These are phyloP conservation scores for Agelas oroides DNA, from an alignment of 37 sponge, comb jelly and placozoan species.

Conservation along the genomic window DNA sequence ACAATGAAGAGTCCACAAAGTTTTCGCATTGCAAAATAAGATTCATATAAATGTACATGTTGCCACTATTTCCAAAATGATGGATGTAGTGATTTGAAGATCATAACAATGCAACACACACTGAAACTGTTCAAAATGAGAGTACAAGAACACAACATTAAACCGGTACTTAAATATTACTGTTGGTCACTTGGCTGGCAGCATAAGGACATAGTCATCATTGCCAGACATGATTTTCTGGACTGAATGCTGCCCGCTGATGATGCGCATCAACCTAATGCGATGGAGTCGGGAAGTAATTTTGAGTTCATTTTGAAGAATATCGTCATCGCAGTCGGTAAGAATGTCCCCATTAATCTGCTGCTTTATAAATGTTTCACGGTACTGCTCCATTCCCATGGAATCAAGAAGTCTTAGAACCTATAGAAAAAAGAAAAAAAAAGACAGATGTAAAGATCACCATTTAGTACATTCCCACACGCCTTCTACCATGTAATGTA, in stretches of 20 bases:
- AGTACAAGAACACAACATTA: too few species aligned
- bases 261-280: conserved; percentile 32
- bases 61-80: too few species aligned
- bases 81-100: not conserved
- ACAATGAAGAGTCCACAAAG: too few species aligned
- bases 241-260: conserved; percentile 43
- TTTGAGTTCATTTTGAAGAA: conserved; percentile 42
- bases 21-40: too few species aligned
- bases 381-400: conserved; percentile 54
- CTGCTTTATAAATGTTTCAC: conserved; percentile 23
- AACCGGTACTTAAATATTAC: too few species aligned
- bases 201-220: conserved; percentile 42
- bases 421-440: conserved; percentile 14
- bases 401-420: conserved; percentile 33
- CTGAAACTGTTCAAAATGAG: too few species aligned
- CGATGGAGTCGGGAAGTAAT: conserved; percentile 52
- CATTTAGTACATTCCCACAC: too few species aligned
- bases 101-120: too few species aligned
- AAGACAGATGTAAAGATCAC: too few species aligned
- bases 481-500: too few species aligned
- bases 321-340: conserved; percentile 34
- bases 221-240: conserved; percentile 33
- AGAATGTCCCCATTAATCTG: conserved; percentile 64
- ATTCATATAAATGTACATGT: too few species aligned
- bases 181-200: not conserved